Evolutionary conservation across 2,113 vertebrate species (phyloP), one percentile per base, ranked within the genome.

Genomic region (Galbula dea): DNA sequence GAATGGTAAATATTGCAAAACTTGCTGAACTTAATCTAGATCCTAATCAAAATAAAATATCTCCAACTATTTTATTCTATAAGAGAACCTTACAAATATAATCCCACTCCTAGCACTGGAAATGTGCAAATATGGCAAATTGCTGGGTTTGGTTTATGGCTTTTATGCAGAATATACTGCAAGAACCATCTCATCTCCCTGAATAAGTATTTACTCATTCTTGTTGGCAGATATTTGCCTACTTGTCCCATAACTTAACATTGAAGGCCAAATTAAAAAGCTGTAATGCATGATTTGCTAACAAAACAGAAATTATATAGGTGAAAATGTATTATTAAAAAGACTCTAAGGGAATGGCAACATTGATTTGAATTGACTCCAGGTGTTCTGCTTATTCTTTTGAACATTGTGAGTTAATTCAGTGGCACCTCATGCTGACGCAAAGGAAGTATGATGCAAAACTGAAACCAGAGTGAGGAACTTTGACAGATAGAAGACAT

Each of bases 401-500:
- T 26, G 27, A 81, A 88, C 41, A 22, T 5, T 57, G 18, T 54
- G 49, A 78, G 18, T 63, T 79, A 82, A 86, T 90, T 90, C 59
- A 83, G 39, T 15, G 8, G 26, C 49, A 37, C 20, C 76, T 93
- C n/a, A 32, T n/a, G 86, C 29, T 23, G 83, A 81, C n/a, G 80
- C 58, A 77, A 41, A 93, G 79, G 86, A 93, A 27, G 19, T 49
- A 26, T 7, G 12, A 77, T 71, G 19, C 30, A 78, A 52, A 90
- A 79, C 80, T 71, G 72, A 94, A 93, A 84, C 26, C 48, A 92
- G 29, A 79, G n/a, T 91, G 93, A 95, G 91, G 69, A 57, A 76
- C 82, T 73, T 87, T 62, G 84, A 69, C 75, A 83, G 72, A 58
- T 83, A 94, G 79, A 86, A 84, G 51, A 90, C 83, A 57, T 90